Conservation (phyloP, 92 coral and sea anemone genomes). For the Phenganax subtilis region DNA sequence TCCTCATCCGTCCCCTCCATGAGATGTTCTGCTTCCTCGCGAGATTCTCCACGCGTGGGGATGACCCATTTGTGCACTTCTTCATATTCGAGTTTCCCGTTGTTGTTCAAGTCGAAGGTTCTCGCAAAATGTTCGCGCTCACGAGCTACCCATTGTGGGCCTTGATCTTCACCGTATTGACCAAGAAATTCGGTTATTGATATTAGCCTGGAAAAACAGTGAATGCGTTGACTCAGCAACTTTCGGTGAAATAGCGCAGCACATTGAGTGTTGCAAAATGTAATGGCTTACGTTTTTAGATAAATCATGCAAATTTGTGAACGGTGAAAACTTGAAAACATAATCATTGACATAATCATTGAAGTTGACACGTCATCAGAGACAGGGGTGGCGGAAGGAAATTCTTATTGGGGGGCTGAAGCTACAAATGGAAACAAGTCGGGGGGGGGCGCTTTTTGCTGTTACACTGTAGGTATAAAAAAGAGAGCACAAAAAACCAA, state of each 20-base stretch:
- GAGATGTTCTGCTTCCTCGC: slow-evolving; percentile 87
- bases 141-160: slow-evolving; percentile 85
- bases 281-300: too few relatives aligned
- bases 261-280: neutral
- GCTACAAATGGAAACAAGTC: too few relatives aligned
- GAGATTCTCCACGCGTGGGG: slow-evolving; percentile 75
- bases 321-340: too few relatives aligned
- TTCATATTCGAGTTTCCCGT: slow-evolving; percentile 85
- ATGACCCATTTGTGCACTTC: slow-evolving; percentile 89
- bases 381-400: too few relatives aligned
- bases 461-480: too few relatives aligned
- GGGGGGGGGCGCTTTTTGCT: too few relatives aligned
- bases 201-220: slow-evolving; percentile 51
- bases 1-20: slow-evolving; percentile 95
- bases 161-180: slow-evolving; percentile 72
- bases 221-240: neutral
- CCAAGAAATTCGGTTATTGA: slow-evolving; percentile 84
- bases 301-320: too few relatives aligned
- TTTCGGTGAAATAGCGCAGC: neutral
- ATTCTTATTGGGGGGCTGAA: too few relatives aligned
- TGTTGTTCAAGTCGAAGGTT: slow-evolving; percentile 75
- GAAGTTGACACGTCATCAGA: too few relatives aligned
- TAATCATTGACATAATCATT: too few relatives aligned
- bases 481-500: too few relatives aligned
- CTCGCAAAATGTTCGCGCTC: slow-evolving; percentile 76